Evolutionary conservation across 2,797 vertebrate genomes (phyloP), one percentile per base, ranked within the genome.

Genomic region (Phalloptychus januarius): DNA sequence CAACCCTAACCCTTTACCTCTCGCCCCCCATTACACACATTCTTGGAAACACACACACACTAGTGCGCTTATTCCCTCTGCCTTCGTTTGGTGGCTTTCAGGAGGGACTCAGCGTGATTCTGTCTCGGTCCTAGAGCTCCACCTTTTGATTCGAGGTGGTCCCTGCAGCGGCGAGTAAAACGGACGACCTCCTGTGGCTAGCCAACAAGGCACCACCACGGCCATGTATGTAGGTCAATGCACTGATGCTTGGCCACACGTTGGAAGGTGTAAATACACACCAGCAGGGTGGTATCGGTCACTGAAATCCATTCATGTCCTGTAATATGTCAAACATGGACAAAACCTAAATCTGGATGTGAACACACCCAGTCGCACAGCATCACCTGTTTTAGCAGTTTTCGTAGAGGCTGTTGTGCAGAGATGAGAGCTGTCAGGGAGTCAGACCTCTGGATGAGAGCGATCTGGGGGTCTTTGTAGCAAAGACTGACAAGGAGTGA

Each of bases 91-190:
- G 84, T 79, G 79, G 74, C 73, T 78, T 78, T 78, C 86, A 87
- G 79, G 79, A 87, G 88, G 79, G 70, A 80, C 69, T 72, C 74
- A 63, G 83, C 45, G 10, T 77, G 73, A 75, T 70, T 77, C 61
- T 93, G 92, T 52, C 79, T 95, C 96, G 93, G 97, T 97, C 96
- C 96, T 96, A 97, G 97, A 98, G 98, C 98, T 98, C 98, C 98
- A 96, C 98, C 97, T 96, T 96, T 96, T 98, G 98, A 95, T 94
- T 69, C 85, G 87, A 86, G 81, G 65, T 31, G 73, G 95, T 92
- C 94, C 95, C 95, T 97, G 91, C 96, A 96, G 72, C 83, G 75
- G 70, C 74, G 77, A 76, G 88, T 69, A 71, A 56, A 86, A 61
- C 69, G 70, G 56, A 75, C 85, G 76, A 83, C 89, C 85, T 90